Base-by-base conservation (phyloP, 1,140 invertebrate species). In the Ladona fulva region DNA sequence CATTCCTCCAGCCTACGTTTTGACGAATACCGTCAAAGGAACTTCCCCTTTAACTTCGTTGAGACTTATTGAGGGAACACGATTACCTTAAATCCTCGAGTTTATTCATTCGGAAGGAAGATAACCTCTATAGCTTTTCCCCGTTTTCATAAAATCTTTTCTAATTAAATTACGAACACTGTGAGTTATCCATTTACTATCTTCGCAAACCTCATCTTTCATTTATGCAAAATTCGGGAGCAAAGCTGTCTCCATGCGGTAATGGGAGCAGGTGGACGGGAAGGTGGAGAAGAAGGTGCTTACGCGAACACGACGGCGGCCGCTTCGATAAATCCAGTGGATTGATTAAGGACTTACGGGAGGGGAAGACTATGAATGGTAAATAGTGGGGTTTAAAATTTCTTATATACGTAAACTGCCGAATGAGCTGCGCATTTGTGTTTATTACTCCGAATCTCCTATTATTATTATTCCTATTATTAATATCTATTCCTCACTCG, bases 221-320 rank as follows among this genome's bases (percentile, higher is more conserved):
- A 78, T 78, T 78, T 78, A 78, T 78, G 77, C 77, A 74, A 78
- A 78, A 73, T 42, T 42, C 75, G 25, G 25, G 42, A 76, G 29
- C 74, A 75, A 25, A 75, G 25, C 25, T 66, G 52, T 66, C 52
- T 66, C 52, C n/a, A 22, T 12, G 52, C n/a, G 52, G 52, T 12
- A 22, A 66, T 12, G 52, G 52, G 52, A 22, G 52, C 16, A 22
- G 52, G 52, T 16, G 52, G 52, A 19, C n/a, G 52, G 14, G 10
- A 11, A 19, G 44, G 44, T 52, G 44, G 44, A 19, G 44, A 19
- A 52, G 10, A 52, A 52, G 44, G 44, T n/a, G n/a, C n/a, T n/a
- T n/a, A n/a, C n/a, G n/a, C 29, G 29, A 37, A 37, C 1, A 37
- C 29, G 29, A 1, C 29, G 3, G 29, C 29, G 29, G 29, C n/a